Evolutionary conservation across 2,797 vertebrate species (phyloP).

Genomic region (Syngnathus rostellatus): DNA sequence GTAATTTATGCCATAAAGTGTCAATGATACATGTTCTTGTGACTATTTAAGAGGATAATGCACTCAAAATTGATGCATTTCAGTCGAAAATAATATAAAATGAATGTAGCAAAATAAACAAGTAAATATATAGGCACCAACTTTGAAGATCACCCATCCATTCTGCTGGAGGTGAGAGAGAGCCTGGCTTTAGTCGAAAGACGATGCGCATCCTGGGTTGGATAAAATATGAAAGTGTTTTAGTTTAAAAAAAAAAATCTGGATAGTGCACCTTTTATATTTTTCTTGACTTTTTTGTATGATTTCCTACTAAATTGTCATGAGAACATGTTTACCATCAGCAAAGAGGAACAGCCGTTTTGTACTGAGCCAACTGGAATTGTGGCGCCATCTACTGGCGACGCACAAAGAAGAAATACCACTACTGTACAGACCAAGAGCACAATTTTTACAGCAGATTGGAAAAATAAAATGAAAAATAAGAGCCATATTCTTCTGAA

Average conservation of each 20-base stretch:
- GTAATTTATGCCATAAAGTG: no score
- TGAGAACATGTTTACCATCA: neutral
- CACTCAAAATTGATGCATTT: neutral
- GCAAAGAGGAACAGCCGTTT: conserved; percentile 13
- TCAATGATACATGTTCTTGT: neutral
- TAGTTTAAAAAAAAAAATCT: neutral
- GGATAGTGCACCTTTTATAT: neutral
- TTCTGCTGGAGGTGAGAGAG: neutral
- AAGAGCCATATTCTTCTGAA: conserved; percentile 33
- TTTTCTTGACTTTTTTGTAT: neutral
- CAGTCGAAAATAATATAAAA: neutral
- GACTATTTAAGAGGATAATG: neutral
- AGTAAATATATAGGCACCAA: neutral
- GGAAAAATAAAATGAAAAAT: conserved; percentile 21
- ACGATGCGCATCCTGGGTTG: neutral
- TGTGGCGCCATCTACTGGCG: conserved; percentile 41
- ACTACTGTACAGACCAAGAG: conserved; percentile 25
- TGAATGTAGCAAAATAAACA: no score
- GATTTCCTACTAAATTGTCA: conserved; percentile 3
- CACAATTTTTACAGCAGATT: conserved; percentile 44
- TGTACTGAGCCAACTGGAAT: conserved; percentile 37
- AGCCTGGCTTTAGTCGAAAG: neutral
- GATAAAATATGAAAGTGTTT: neutral
- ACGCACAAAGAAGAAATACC: conserved; percentile 18
- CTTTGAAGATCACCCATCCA: neutral